Percentiles rank a stretch among this genome's conserved stretches.
These are phyloP conservation scores for Mesoclemmys tuberculata DNA, from an alignment of 2,113 vertebrate species.

Conservation along the genomic window DNA sequence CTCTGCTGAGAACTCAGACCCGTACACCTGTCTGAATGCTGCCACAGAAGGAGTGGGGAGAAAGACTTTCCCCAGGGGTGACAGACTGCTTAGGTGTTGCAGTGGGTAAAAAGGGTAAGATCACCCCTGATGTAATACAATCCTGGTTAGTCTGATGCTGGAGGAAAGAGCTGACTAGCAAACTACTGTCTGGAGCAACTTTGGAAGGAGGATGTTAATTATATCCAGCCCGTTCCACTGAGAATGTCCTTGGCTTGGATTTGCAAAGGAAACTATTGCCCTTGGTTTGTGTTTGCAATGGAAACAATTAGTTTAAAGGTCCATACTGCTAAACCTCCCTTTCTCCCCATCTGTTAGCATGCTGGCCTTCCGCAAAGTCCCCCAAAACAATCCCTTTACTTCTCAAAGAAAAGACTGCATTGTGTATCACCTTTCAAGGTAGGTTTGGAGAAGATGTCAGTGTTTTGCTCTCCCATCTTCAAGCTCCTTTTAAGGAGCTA, in stretches of 20 bases:
- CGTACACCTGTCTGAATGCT: not conserved
- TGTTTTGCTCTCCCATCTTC: slow-evolving; percentile 49
- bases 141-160: not conserved
- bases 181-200: not conserved
- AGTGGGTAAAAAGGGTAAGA: not conserved
- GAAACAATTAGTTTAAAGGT: not conserved
- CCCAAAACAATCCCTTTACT: not conserved
- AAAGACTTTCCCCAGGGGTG: not conserved
- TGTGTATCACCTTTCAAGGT: not conserved
- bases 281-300: slow-evolving; percentile 2
- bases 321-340: not conserved
- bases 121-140: not conserved
- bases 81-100: not conserved
- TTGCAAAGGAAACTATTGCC: not conserved
- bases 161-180: not conserved
- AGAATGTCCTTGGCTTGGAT: not conserved
- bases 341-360: fast-evolving
- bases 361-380: not conserved
- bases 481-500: slow-evolving; percentile 77
- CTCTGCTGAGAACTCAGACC: not conserved
- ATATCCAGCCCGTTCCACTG: not conserved
- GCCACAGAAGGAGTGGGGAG: not conserved
- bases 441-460: slow-evolving; percentile 2
- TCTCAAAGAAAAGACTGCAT: not conserved
- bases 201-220: not conserved